Evolutionary conservation across 1,140 invertebrate species (phyloP).

Genomic region (Watersipora subatra): DNA sequence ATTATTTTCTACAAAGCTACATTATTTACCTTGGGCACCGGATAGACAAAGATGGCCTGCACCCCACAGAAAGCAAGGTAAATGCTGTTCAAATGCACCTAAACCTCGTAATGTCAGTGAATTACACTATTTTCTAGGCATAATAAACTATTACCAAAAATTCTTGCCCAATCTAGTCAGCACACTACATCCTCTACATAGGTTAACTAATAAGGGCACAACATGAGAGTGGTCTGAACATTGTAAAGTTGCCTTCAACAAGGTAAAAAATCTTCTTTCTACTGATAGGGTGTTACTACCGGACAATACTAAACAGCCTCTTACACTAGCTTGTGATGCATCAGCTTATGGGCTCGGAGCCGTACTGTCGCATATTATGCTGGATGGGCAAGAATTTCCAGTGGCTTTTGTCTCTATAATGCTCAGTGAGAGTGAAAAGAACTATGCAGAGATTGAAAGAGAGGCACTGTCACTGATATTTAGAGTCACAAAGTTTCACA

Average conservation of each 20-base stretch:
- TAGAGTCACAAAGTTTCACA: conserved; percentile 39
- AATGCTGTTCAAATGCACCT: too few relatives aligned
- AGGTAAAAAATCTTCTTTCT: conserved; percentile 10
- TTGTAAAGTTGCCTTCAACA: conserved; percentile 11
- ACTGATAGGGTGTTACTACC: conserved; percentile 14
- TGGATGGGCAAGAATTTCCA: conserved; percentile 23
- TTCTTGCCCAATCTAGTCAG: background rate
- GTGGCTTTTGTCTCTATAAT: conserved; percentile 38
- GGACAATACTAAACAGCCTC: too few relatives aligned
- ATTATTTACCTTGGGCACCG: too few relatives aligned
- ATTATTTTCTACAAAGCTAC: too few relatives aligned
- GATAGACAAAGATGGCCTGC: too few relatives aligned
- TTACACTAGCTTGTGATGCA: too few relatives aligned
- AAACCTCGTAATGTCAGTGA: background rate
- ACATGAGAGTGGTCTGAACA: conserved; percentile 12
- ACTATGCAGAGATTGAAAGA: conserved; percentile 42
- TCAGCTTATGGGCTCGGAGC: too few relatives aligned
- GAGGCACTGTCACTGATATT: too few relatives aligned
- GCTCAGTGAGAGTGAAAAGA: conserved; percentile 30
- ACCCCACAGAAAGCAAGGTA: background rate
- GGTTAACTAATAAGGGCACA: background rate
- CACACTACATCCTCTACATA: too few relatives aligned
- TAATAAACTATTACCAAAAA: background rate
- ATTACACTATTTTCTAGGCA: background rate
- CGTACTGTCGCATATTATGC: too few relatives aligned